Evolutionary conservation across 1,140 invertebrate species (phyloP), one percentile per base, ranked within the genome.

Genomic region (Archegozetes longisetosus): DNA sequence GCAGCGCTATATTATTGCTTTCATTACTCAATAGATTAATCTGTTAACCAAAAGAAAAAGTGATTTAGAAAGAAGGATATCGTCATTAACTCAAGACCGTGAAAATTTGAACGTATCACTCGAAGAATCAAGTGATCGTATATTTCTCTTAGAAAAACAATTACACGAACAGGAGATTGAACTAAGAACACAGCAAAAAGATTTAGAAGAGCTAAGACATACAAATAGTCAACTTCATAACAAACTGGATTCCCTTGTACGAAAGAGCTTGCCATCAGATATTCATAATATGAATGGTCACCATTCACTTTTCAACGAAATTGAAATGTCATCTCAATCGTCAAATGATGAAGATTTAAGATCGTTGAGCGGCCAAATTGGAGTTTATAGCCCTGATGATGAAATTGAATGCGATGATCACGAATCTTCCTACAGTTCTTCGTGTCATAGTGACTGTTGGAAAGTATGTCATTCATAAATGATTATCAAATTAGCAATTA

Each of bases 51-150:
- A 87, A 66, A 86, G 88, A 70, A 86, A 86, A 68, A 77, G 78
- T 53, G 89, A 92, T 65, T 71, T 93, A 60, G 89, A 93, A 70
- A 80, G 82, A 68, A 77, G 88, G 66, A 70, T 75, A 6, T 61
- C 68, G 32, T 73, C 77, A 54, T 74, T 88, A 6, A 75, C 82
- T 2, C 78, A 81, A 53, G 88, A 94, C 71, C 79, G 88, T 67
- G 84, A 91, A 60, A 78, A 78, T 54, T 75, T 91, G 26, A 78
- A 80, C 32, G 78, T 80, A 23, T 82, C 84, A 52, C 75, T 92
- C 55, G 88, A 94, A 65, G 89, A 93, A 73, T 84, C 88, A 29
- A 82, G 84, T 54, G 88, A 94, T 72, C 80, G 87, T 69, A 89
- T 91, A 63, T 71, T 84, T 60, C 78, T 86, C 67, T 76, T 93